These are phyloP conservation scores for Lasioglossum albipes DNA, from an alignment of 1,140 invertebrate genomes.

Conservation along the genomic window DNA sequence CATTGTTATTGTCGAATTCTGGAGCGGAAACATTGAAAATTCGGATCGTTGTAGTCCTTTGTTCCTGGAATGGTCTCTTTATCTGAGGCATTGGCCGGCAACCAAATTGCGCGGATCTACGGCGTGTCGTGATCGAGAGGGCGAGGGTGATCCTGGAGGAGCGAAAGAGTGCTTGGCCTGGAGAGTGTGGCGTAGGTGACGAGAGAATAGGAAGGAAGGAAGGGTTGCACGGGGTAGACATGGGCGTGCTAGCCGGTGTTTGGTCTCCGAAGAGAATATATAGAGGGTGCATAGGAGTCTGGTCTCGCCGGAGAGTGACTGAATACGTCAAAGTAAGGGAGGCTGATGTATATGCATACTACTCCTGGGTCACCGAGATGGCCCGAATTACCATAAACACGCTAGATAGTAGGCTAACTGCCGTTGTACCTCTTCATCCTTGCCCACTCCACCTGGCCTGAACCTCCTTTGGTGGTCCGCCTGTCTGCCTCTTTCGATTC, in stretches of 20 bases:
- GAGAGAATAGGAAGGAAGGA: background rate
- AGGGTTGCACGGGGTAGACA: conserved; percentile 44
- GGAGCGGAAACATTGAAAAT: conserved; percentile 1
- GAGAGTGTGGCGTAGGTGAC: background rate
- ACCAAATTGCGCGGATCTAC: conserved; percentile 60
- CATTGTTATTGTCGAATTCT: no score
- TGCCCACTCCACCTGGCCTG: background rate
- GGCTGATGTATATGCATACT: conserved; percentile 73
- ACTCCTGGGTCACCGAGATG: conserved; percentile 67
- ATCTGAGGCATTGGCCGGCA: conserved; percentile 48
- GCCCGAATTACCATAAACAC: conserved; percentile 73
- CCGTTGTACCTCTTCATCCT: conserved; percentile 53
- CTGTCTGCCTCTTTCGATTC: conserved; percentile 52
- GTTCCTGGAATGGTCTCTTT: conserved; percentile 32
- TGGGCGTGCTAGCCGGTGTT: conserved; percentile 53
- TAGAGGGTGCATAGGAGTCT: conserved; percentile 40
- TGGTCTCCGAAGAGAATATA: conserved; percentile 54
- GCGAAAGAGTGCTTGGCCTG: no score
- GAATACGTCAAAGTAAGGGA: conserved; percentile 68
- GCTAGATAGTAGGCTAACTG: conserved; percentile 72
- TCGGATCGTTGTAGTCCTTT: conserved; percentile 5
- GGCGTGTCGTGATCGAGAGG: conserved; percentile 43
- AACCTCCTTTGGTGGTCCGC: background rate
- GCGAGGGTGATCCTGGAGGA: background rate
- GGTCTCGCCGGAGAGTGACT: conserved; percentile 36